Base-by-base conservation (phyloP, 2,113 vertebrate species). In the Sinocyclocheilus anophthalmus region DNA sequence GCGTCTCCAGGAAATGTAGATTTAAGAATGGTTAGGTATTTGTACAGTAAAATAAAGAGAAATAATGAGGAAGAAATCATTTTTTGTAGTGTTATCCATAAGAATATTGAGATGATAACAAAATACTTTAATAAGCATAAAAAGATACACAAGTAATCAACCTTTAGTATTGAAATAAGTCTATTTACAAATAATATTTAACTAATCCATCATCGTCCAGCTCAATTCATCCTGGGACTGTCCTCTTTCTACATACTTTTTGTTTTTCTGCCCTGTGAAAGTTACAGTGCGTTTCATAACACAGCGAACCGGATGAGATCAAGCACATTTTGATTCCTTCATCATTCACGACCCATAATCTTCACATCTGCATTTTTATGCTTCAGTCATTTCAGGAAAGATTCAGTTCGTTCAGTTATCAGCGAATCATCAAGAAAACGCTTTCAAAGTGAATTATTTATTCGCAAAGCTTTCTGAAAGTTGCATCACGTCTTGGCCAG, bases 361-460 rank as follows among this genome's bases (percentile, higher is more conserved):
- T 72, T 10, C 69, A 72, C 33, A 72, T 39, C 18, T 22, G 33
- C 37, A 9, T 39, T 22, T 20, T 39, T 7, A 16, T 18, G 45
- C 26, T 77, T 30, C 50, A 37, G 2, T 55, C 26, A 2, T 57
- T 39, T 26, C 50, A 57, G 76, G 30, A 57, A 12, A 22, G 50
- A 78, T 37, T 22, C 50, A 37, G 26, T 33, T 77, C 1, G 14
- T 55, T 55, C 50, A 20, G 24, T 20, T 78, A 59, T 78, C 53
- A 22, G 30, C 14, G 30, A 78, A 78, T 76, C 76, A 59, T 78
- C 30, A 39, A 59, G 76, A 80, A 61, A n/a, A 39, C 18, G 42
- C 26, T n/a, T 33, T 79, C n/a, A 65, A 48, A 81, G 78, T 10
- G 39, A 81, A 81, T 81, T 26, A 48, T 81, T 65, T 65, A 81